phyloP scores from a whole-genome alignment of 2,113 vertebrate species.

The Anarhynchus alexandrinus region DNA sequence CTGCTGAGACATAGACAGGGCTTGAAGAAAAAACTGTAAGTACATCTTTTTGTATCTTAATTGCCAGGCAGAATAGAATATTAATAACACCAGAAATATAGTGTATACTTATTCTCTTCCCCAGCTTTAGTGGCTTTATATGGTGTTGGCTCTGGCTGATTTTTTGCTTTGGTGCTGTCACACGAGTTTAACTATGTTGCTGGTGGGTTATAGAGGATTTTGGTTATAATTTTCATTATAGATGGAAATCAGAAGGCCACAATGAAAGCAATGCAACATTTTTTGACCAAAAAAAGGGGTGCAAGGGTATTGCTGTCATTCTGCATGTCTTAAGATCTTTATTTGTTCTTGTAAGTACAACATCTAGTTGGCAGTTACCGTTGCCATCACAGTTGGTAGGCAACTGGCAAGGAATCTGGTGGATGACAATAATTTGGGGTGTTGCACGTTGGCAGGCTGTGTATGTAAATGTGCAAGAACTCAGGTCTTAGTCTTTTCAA shows the following conservation, averaged over 20 bases:
- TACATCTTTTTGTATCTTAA: not conserved
- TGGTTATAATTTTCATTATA: not conserved
- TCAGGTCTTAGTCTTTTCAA: not conserved
- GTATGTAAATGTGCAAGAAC: not conserved
- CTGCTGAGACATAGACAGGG: constrained; percentile 66
- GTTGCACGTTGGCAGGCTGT: not conserved
- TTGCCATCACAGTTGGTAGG: not conserved
- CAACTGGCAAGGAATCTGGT: not conserved
- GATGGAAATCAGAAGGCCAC: not conserved
- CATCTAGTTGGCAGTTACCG: not conserved
- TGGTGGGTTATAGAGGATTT: not conserved
- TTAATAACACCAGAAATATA: not conserved
- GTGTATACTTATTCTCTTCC: not conserved
- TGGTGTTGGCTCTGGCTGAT: not conserved
- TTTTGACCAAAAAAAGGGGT: not conserved
- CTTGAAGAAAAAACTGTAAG: constrained; percentile 86
- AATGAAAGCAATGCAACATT: not conserved
- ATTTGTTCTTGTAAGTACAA: not conserved
- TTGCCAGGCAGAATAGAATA: not conserved
- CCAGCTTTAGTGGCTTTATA: not conserved
- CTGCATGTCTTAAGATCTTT: not conserved
- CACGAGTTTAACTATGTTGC: not conserved
- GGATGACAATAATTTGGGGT: not conserved
- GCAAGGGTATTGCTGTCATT: not conserved
- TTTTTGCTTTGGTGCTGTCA: not conserved